Evolutionary conservation across 2,113 vertebrate species (phyloP).

Genomic region (Cercocebus atys): DNA sequence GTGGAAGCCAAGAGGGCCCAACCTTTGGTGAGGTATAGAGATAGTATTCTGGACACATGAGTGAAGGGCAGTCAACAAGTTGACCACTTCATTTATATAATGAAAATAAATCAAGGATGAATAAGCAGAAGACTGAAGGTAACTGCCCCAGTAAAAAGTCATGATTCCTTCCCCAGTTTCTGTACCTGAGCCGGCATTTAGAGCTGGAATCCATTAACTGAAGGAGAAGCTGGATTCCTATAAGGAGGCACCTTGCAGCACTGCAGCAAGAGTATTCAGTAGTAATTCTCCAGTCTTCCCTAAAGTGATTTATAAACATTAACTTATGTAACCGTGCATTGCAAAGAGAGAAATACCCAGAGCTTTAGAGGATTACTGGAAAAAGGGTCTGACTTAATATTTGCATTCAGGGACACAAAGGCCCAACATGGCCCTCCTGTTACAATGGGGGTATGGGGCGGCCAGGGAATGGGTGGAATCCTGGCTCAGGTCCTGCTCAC

Average conservation of each 20-base stretch:
- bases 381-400: background rate
- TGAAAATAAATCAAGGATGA: background rate
- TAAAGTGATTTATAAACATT: background rate
- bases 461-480: background rate
- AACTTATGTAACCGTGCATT: background rate
- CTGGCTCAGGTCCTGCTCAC: background rate
- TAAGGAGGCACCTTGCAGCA: background rate
- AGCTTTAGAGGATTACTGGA: background rate
- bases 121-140: background rate
- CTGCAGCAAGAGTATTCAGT: background rate
- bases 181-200: background rate
- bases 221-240: background rate
- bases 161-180: background rate
- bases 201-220: background rate
- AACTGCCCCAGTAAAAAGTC: background rate
- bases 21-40: background rate
- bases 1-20: too few species aligned
- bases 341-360: background rate
- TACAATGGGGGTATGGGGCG: background rate
- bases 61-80: background rate
- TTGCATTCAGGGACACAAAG: background rate
- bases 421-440: rapidly evolving
- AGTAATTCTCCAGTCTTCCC: background rate
- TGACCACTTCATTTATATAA: background rate
- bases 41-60: background rate